These are phyloP conservation scores for Chinchilla lanigera DNA, from an alignment of 2,113 vertebrate species.

Conservation along the genomic window DNA sequence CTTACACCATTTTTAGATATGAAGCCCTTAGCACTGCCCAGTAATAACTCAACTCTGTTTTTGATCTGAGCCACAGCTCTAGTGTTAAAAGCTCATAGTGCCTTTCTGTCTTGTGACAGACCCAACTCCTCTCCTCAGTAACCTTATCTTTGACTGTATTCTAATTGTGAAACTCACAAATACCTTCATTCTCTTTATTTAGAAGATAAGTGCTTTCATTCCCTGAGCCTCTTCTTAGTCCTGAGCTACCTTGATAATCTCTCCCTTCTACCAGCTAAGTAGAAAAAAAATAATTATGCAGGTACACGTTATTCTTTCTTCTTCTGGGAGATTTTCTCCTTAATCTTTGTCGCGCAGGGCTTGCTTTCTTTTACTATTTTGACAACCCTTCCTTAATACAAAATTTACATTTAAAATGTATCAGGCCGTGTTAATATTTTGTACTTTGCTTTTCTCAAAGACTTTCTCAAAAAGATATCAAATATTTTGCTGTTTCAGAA, in stretches of 20 bases:
- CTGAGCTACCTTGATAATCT: neutral
- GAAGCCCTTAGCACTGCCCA: neutral
- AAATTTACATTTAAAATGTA: slow-evolving; percentile 15
- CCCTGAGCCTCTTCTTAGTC: neutral
- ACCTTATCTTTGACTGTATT: neutral
- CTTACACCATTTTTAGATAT: neutral
- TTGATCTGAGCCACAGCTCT: neutral
- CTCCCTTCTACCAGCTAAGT: neutral
- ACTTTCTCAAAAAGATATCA: slow-evolving; percentile 3
- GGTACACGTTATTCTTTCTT: neutral
- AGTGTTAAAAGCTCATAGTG: neutral
- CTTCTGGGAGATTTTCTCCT: neutral
- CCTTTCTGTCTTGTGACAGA: neutral
- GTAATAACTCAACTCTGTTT: neutral
- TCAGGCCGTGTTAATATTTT: slow-evolving; percentile 6
- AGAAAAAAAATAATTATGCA: neutral
- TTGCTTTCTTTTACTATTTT: slow-evolving; percentile 1
- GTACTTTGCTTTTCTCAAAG: slow-evolving; percentile 16
- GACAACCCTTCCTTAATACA: neutral
- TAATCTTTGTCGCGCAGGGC: neutral
- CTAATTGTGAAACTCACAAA: neutral
- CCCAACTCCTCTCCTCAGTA: neutral
- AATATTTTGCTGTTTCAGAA: neutral
- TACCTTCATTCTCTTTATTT: slow-evolving; percentile 1
- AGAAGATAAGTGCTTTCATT: neutral